Conservation (phyloP, 2,888 invertebrate genomes). For the Boloria euphrosyne region DNA sequence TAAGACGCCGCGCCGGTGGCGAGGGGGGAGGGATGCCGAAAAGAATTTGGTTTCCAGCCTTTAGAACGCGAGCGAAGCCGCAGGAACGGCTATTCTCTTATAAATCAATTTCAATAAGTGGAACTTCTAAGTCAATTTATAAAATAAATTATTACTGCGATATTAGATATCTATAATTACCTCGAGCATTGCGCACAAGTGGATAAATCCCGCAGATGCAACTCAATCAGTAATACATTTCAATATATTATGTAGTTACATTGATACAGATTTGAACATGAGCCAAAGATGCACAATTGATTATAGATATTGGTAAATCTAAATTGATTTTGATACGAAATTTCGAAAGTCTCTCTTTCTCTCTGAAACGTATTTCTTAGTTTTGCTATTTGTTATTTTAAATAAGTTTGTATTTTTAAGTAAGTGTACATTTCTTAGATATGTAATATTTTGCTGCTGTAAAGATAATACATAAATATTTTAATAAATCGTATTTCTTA, state of each 20-base stretch:
- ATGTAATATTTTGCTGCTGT: too few relatives aligned
- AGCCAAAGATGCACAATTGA: conserved; percentile 81
- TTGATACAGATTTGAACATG: conserved; percentile 76
- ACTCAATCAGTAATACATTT: conserved; percentile 54
- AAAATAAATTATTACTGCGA: background rate
- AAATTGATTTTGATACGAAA: conserved; percentile 63
- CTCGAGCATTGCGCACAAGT: conserved; percentile 22
- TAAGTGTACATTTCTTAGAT: too few relatives aligned
- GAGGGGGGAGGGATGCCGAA: too few relatives aligned
- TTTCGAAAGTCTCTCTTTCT: conserved; percentile 32
- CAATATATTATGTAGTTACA: conserved; percentile 50
- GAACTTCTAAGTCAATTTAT: background rate
- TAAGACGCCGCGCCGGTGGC: too few relatives aligned
- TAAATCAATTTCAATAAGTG: background rate
- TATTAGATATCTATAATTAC: conserved; percentile 14
- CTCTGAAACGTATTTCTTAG: background rate
- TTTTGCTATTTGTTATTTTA: too few relatives aligned
- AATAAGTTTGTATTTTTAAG: too few relatives aligned
- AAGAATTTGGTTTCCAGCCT: too few relatives aligned
- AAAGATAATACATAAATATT: too few relatives aligned
- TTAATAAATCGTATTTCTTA: too few relatives aligned
- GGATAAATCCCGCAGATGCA: conserved; percentile 39
- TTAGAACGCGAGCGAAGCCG: too few relatives aligned
- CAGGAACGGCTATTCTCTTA: too few relatives aligned
- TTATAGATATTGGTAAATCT: conserved; percentile 80